Percentiles rank a stretch among this genome's conserved stretches.
These are phyloP conservation scores for Tetrapedia diversipes DNA, from an alignment of 2,888 invertebrate species.

Conservation along the genomic window DNA sequence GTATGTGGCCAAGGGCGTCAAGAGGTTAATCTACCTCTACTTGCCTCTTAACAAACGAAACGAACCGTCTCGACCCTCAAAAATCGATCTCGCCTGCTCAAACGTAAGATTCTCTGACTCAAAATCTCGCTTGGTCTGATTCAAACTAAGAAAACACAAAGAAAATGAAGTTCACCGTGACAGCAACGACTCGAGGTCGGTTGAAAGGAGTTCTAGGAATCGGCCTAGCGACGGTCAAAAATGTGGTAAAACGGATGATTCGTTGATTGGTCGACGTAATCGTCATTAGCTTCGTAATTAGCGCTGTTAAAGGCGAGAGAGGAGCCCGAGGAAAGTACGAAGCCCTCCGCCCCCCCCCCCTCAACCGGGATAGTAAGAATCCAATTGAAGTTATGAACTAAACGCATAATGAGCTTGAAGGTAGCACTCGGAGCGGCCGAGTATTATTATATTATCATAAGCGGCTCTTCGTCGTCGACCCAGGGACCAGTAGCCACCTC, in stretches of 20 bases:
- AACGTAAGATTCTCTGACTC: too few relatives aligned
- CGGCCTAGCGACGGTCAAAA: too few relatives aligned
- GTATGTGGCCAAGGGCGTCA: too few relatives aligned
- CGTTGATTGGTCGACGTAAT: slow-evolving; percentile 48
- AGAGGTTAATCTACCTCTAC: too few relatives aligned
- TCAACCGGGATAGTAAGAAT: slow-evolving; percentile 76
- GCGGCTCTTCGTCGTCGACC: slow-evolving; percentile 78
- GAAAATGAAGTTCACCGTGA: too few relatives aligned
- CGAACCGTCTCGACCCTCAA: too few relatives aligned
- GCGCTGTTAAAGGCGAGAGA: slow-evolving; percentile 56
- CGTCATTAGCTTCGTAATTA: slow-evolving; percentile 65
- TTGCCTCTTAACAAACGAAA: too few relatives aligned
- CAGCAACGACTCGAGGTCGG: too few relatives aligned
- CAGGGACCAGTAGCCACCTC: slow-evolving; percentile 60
- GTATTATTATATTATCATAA: slow-evolving; percentile 83
- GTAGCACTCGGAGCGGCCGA: slow-evolving; percentile 76
- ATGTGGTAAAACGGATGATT: slow-evolving; percentile 49
- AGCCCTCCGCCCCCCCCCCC: slow-evolving; percentile 39
- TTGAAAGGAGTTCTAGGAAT: too few relatives aligned
- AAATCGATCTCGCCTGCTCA: too few relatives aligned
- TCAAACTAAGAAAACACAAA: too few relatives aligned
- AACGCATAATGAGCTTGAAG: slow-evolving; percentile 81
- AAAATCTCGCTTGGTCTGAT: too few relatives aligned
- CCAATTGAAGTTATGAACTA: slow-evolving; percentile 82
- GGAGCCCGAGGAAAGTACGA: slow-evolving; percentile 59